Conservation (phyloP, 2,797 vertebrate genomes). For the Urocyon cinereoargenteus region DNA sequence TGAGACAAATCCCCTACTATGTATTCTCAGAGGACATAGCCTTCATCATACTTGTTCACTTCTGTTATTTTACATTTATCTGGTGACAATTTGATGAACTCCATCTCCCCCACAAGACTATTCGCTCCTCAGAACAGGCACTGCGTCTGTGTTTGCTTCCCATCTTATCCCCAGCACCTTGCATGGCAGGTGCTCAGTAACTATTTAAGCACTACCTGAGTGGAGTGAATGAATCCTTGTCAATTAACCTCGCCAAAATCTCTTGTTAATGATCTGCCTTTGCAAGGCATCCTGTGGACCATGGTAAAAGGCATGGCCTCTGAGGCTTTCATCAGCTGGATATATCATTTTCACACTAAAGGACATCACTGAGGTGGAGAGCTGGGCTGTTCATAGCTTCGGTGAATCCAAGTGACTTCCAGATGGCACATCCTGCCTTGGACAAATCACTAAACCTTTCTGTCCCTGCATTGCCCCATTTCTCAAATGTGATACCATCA, state of each 20-base stretch:
- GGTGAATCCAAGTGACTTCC: neutral
- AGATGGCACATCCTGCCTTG: neutral
- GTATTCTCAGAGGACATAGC: neutral
- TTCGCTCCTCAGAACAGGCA: neutral
- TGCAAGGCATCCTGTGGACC: neutral
- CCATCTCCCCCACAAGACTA: neutral
- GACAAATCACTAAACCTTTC: neutral
- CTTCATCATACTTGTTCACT: neutral
- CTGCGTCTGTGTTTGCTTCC: neutral
- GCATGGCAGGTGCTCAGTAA: neutral
- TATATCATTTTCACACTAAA: neutral
- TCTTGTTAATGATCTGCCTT: neutral
- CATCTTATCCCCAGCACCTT: neutral
- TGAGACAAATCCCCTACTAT: neutral
- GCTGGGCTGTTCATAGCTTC: fast-evolving
- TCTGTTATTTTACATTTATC: neutral
- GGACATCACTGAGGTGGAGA: neutral
- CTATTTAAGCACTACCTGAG: neutral
- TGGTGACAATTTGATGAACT: constrained; percentile 11
- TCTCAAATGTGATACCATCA: neutral
- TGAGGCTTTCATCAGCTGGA: neutral
- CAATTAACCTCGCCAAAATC: neutral
- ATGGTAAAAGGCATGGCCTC: neutral
- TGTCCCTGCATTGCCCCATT: neutral
- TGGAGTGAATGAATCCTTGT: neutral